phyloP scores from a whole-genome alignment of 2,888 invertebrate species.

The Ceratothoa steindachneri region DNA sequence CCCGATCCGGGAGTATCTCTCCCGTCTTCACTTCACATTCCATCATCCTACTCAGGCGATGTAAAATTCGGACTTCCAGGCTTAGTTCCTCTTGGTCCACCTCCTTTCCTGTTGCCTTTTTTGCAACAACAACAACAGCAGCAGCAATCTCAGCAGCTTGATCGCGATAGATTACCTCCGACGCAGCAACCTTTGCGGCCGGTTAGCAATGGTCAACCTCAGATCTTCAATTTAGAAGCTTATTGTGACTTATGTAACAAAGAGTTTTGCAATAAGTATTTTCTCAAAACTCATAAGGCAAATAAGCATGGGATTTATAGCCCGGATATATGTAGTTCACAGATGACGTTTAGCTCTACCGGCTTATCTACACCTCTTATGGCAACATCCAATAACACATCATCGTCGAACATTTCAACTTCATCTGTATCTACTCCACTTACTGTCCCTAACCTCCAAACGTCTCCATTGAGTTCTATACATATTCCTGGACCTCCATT shows the following conservation, averaged over 20 bases:
- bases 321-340: constrained; percentile 43
- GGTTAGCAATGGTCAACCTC: constrained; percentile 23
- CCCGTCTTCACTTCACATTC: constrained; percentile 39
- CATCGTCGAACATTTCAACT: constrained; percentile 17
- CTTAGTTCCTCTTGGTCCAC: constrained; percentile 37
- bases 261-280: constrained; percentile 68
- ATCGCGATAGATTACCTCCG: constrained; percentile 4
- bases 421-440: constrained; percentile 13
- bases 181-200: constrained; percentile 8
- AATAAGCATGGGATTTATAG: constrained; percentile 93
- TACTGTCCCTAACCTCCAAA: constrained; percentile 18
- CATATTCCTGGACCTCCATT: constrained; percentile 47
- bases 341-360: constrained; percentile 25
- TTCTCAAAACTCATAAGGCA: constrained; percentile 87
- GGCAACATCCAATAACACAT: constrained; percentile 22
- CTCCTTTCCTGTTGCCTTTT: constrained; percentile 43
- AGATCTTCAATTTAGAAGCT: constrained; percentile 52
- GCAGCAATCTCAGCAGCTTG: constrained; percentile 8
- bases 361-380: constrained; percentile 24
- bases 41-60: constrained; percentile 41
- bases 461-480: constrained; percentile 31
- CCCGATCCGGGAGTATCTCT: constrained; percentile 14
- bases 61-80: constrained; percentile 33
- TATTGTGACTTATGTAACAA: constrained; percentile 70
- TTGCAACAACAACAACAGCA: constrained; percentile 31